Evolutionary conservation across 1,140 invertebrate species (phyloP).

Genomic region (Mylabris phalerata): DNA sequence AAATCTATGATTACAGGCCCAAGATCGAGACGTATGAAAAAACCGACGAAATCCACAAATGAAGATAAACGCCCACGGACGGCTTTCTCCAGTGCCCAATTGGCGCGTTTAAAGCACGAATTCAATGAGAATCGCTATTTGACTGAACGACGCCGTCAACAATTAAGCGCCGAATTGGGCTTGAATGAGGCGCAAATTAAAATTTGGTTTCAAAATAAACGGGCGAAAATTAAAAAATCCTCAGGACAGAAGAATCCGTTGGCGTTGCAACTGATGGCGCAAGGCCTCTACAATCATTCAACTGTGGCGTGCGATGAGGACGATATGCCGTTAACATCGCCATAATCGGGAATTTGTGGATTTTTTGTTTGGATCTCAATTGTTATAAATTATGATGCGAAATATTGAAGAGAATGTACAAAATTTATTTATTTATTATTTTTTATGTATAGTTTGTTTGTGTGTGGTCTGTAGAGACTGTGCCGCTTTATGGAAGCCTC

Average conservation of each 20-base stretch:
- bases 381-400: too few relatives aligned
- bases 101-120: constrained; percentile 84
- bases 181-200: constrained; percentile 95
- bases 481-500: too few relatives aligned
- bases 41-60: constrained; percentile 44
- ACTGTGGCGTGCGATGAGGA: constrained; percentile 71
- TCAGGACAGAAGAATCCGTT: constrained; percentile 75
- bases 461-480: too few relatives aligned
- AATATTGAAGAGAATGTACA: background rate
- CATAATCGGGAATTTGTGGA: background rate
- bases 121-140: constrained; percentile 89
- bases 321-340: constrained; percentile 44
- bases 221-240: constrained; percentile 91
- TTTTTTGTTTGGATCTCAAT: too few relatives aligned
- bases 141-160: constrained; percentile 80
- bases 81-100: constrained; percentile 93
- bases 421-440: constrained; percentile 10
- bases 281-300: constrained; percentile 84
- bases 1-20: constrained; percentile 63
- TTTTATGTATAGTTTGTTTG: background rate
- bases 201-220: constrained; percentile 93
- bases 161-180: constrained; percentile 76
- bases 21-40: constrained; percentile 76
- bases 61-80: constrained; percentile 95
- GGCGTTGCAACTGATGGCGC: constrained; percentile 83